A percentile compares a stretch with the other conserved stretches of the same genome.
Conservation (phyloP, 2,797 vertebrate species). For the Sternotherus odoratus region DNA sequence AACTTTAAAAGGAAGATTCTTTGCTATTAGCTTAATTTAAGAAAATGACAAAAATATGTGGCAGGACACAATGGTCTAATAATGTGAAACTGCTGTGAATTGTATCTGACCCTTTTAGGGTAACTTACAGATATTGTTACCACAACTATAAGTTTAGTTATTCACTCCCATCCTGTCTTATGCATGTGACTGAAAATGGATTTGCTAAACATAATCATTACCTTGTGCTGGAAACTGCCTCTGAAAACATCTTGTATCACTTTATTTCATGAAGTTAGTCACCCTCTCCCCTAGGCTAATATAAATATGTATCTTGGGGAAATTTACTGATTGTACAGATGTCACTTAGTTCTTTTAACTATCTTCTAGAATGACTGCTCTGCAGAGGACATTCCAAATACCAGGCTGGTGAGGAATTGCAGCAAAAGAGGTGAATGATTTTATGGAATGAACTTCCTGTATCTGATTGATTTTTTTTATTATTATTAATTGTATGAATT, state of each 20-base stretch:
- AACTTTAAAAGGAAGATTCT: not conserved
- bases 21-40: not conserved
- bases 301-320: not conserved
- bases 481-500: not conserved
- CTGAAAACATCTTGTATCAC: not conserved
- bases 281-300: not conserved
- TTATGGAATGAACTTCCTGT: not conserved
- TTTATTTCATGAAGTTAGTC: not conserved
- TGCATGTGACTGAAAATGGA: not conserved
- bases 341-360: not conserved
- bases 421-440: slow-evolving; percentile 68
- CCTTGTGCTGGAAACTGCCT: not conserved
- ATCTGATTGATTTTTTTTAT: not conserved
- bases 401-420: slow-evolving; percentile 45
- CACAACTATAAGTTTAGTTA: not conserved
- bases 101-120: not conserved
- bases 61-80: not conserved
- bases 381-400: slow-evolving; percentile 21
- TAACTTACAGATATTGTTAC: not conserved
- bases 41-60: not conserved
- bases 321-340: not conserved
- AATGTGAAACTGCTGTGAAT: not conserved
- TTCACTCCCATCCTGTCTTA: not conserved
- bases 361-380: slow-evolving; percentile 43
- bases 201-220: not conserved